Conservation (phyloP, 2,113 vertebrate species). For the Thermophis baileyi region DNA sequence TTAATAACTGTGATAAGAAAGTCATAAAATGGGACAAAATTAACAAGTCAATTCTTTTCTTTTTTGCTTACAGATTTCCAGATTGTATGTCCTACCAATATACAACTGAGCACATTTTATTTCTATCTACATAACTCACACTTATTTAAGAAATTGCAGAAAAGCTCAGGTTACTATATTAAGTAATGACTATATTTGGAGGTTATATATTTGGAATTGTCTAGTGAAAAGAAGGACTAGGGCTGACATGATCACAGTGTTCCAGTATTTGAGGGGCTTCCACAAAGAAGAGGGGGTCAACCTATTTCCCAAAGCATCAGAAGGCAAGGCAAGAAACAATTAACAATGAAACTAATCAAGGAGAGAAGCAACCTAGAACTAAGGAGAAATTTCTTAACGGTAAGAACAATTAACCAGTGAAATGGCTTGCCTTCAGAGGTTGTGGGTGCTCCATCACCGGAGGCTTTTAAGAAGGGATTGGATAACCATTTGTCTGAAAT, state of each 20-base stretch:
- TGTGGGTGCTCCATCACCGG: background rate
- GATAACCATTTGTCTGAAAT: background rate
- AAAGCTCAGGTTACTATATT: background rate
- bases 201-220: background rate
- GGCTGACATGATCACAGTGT: background rate
- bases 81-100: background rate
- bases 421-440: background rate
- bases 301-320: background rate
- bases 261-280: background rate
- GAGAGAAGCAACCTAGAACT: background rate
- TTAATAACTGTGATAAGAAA: background rate
- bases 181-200: background rate
- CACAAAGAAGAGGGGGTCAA: background rate
- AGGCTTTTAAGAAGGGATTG: background rate
- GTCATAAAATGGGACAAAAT: background rate
- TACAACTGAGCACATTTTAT: background rate
- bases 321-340: background rate
- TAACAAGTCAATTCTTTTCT: background rate
- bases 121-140: background rate
- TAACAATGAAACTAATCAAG: background rate
- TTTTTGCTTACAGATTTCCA: background rate
- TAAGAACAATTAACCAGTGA: background rate
- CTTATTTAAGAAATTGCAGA: background rate
- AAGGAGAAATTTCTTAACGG: background rate
- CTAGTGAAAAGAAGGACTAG: background rate